Evolutionary conservation across 2,113 vertebrate species (phyloP).

Genomic region (Tychaedon coryphoeus): DNA sequence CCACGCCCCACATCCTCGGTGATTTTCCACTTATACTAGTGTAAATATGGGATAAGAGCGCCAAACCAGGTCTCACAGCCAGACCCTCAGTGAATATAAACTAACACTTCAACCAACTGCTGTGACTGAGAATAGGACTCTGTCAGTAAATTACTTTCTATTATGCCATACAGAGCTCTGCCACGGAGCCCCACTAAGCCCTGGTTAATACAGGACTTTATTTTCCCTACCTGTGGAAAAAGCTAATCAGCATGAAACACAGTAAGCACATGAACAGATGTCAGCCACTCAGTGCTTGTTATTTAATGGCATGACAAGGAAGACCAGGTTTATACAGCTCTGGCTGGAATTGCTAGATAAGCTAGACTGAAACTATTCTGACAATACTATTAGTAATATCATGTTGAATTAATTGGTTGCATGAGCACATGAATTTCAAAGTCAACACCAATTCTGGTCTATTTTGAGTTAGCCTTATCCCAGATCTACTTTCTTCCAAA

Average conservation of each 20-base stretch:
- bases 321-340: neutral
- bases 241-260: neutral
- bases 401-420: neutral
- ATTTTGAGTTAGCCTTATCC: neutral
- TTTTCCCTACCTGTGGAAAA: neutral
- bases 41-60: neutral
- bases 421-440: neutral
- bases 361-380: neutral
- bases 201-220: neutral
- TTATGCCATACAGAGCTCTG: neutral
- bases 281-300: neutral
- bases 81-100: neutral
- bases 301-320: neutral
- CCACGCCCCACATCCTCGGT: neutral
- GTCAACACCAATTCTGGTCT: neutral
- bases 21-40: neutral
- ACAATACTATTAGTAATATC: neutral
- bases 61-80: neutral
- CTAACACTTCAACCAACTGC: neutral
- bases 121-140: neutral
- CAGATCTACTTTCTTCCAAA: neutral
- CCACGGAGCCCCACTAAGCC: neutral
- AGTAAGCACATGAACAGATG: fast-evolving
- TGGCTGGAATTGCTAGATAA: neutral
- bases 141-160: neutral